These are phyloP conservation scores for Eira barbara DNA, from an alignment of 2,113 vertebrate genomes.

Conservation along the genomic window DNA sequence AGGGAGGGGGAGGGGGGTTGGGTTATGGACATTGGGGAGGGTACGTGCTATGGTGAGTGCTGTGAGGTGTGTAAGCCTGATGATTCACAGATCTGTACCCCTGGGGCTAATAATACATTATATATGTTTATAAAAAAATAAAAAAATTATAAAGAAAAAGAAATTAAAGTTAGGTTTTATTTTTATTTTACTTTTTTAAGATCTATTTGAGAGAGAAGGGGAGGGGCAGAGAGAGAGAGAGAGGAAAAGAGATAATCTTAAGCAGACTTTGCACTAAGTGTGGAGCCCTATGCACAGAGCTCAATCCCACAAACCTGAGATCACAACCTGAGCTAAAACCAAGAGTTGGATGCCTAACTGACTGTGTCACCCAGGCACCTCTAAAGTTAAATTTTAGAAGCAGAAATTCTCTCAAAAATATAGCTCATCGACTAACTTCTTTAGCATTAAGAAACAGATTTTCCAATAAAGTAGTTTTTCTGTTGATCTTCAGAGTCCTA, in stretches of 20 bases:
- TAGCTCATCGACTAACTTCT: background rate
- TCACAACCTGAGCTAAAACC: background rate
- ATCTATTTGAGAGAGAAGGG: no score
- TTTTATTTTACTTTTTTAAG: background rate
- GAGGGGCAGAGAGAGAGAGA: no score
- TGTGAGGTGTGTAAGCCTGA: no score
- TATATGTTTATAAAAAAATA: no score
- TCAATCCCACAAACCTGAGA: background rate
- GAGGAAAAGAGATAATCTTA: background rate
- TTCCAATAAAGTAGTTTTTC: background rate
- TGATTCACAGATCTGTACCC: no score
- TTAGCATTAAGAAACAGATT: background rate
- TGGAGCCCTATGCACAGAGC: background rate
- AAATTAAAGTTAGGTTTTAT: background rate
- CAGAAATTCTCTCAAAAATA: background rate
- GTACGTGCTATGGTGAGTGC: no score
- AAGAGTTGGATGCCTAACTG: background rate
- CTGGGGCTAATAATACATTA: no score
- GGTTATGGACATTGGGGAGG: no score
- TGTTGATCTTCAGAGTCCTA: slow-evolving; percentile 21
- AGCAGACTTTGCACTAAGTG: background rate
- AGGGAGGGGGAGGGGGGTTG: no score
- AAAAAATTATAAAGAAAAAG: background rate
- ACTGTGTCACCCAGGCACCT: background rate
- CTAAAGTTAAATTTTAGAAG: slow-evolving; percentile 7